These are phyloP conservation scores for Dyspetes luteomarginatus DNA, from an alignment of 2,888 invertebrate species.

Conservation along the genomic window DNA sequence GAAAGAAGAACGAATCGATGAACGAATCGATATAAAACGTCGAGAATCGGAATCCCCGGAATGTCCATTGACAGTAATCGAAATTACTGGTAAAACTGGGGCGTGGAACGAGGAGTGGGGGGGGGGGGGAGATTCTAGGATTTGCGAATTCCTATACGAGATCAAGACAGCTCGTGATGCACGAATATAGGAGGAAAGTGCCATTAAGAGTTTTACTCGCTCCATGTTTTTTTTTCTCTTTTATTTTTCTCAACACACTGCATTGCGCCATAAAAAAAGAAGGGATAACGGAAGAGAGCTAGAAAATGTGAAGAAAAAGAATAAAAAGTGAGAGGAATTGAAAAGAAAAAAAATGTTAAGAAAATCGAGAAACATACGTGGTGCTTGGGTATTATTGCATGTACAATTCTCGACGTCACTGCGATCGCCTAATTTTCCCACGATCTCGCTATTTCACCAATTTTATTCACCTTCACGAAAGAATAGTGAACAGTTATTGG, in stretches of 20 bases:
- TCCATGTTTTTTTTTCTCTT: constrained; percentile 5
- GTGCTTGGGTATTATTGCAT: constrained; percentile 18
- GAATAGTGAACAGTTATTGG: neutral
- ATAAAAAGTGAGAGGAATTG: constrained; percentile 10
- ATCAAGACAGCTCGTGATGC: neutral
- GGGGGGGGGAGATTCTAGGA: constrained; percentile 67
- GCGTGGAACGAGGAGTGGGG: no score
- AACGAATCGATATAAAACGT: constrained; percentile 52
- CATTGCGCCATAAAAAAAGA: constrained; percentile 53
- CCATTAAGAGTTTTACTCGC: constrained; percentile 27
- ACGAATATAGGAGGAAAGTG: constrained; percentile 15
- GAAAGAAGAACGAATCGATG: no score
- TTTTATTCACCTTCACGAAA: constrained; percentile 14
- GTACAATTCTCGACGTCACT: constrained; percentile 33
- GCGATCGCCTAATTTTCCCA: constrained; percentile 36
- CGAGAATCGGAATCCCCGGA: constrained; percentile 69
- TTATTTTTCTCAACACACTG: constrained; percentile 26
- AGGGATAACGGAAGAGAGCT: constrained; percentile 10
- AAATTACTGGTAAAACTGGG: no score
- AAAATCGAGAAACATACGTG: constrained; percentile 45
- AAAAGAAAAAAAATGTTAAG: constrained; percentile 42
- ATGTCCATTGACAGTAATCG: constrained; percentile 73
- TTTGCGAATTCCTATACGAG: constrained; percentile 68
- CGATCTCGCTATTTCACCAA: constrained; percentile 17
- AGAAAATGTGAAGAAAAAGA: constrained; percentile 37